Conservation (phyloP, 2,888 invertebrate genomes). For the Apotomis capreana region DNA sequence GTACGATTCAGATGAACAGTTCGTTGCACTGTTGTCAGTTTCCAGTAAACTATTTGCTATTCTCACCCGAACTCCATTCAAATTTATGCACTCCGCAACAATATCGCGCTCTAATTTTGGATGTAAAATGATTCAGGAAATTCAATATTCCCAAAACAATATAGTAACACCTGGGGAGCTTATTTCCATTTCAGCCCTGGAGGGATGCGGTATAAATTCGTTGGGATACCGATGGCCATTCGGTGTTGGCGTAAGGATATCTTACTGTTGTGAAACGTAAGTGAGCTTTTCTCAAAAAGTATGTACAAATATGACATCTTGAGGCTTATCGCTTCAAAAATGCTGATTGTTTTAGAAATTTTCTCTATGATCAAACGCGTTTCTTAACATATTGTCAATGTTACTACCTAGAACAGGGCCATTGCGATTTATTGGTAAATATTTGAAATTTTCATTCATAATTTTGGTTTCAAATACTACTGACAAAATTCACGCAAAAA, state of each 20-base stretch:
- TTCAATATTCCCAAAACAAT: constrained; percentile 43
- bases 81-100: constrained; percentile 41
- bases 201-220: constrained; percentile 36
- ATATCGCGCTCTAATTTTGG: constrained; percentile 39
- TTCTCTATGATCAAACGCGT: too few relatives aligned
- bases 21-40: constrained; percentile 6
- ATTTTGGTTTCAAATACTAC: too few relatives aligned
- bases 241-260: background rate
- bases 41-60: constrained; percentile 36
- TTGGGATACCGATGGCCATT: constrained; percentile 4
- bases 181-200: constrained; percentile 37
- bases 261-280: background rate
- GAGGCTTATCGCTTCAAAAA: too few relatives aligned
- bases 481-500: too few relatives aligned
- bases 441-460: too few relatives aligned
- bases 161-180: constrained; percentile 41
- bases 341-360: too few relatives aligned
- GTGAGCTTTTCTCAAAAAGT: too few relatives aligned
- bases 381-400: too few relatives aligned
- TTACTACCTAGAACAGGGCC: too few relatives aligned
- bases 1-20: background rate
- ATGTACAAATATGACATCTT: too few relatives aligned
- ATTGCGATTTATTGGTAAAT: too few relatives aligned
- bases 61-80: constrained; percentile 31
- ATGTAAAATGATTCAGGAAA: constrained; percentile 42